Evolutionary conservation across 2,797 vertebrate genomes (phyloP), one percentile per base, ranked within the genome.

Genomic region (Darevskia nairensis): DNA sequence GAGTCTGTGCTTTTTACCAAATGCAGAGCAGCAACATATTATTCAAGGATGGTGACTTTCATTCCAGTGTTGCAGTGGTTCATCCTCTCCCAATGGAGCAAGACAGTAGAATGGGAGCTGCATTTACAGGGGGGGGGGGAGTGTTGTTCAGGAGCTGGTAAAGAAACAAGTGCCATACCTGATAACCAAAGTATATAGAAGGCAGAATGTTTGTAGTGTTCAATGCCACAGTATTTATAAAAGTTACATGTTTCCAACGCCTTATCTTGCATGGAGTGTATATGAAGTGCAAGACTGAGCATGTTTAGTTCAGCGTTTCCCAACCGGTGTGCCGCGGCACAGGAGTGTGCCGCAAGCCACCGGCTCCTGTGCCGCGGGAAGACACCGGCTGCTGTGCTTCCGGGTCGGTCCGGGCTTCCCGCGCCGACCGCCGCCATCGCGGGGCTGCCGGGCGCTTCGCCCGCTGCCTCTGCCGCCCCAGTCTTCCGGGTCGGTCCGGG

Each of bases 281-380:
- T 66, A 81, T 81, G 59, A 81, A 59, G 66, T 39, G 35, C 32
- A 81, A 64, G 46, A 6, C n/a, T n/a, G n/a, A 13, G 27, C 11
- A 39, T 64, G 27, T 80, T 35, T 80, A 80, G 78, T 80, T 80
- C n/a, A n/a, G n/a, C n/a, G n/a, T n/a, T n/a, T n/a, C n/a, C n/a
- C n/a, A n/a, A n/a, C n/a, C n/a, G n/a, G n/a, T n/a, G n/a, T n/a
- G n/a, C n/a, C n/a, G n/a, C n/a, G n/a, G n/a, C n/a, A n/a, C n/a
- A n/a, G n/a, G n/a, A n/a, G n/a, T n/a, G n/a, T n/a, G n/a, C n/a
- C n/a, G n/a, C n/a, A n/a, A n/a, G n/a, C n/a, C n/a, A n/a, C n/a
- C n/a, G n/a, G n/a, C n/a, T n/a, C n/a, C n/a, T n/a, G n/a, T n/a
- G n/a, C n/a, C n/a, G n/a, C n/a, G n/a, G n/a, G n/a, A n/a, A n/a